Evolutionary conservation across 2,113 vertebrate species (phyloP), one percentile per base, ranked within the genome.

Genomic region (Rhinopomastus cyanomelas): DNA sequence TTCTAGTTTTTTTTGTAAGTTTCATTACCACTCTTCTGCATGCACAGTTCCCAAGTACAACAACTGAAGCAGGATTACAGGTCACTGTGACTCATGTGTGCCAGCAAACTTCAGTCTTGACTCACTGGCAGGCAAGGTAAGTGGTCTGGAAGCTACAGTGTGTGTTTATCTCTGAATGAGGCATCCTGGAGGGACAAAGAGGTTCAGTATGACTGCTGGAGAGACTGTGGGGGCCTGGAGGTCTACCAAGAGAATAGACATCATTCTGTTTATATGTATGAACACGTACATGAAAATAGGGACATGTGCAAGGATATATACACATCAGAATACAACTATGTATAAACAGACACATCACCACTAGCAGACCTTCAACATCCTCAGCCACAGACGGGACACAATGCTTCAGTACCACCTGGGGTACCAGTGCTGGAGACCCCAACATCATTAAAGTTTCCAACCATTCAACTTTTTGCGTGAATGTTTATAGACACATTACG

Each of bases 181-280:
- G 23, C 27, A 53, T 23, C 9, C 14, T 27, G 42, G 26, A 76
- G 21, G 12, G 21, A 69, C 26, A 26, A 49, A 12, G 26, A 71
- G 44, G 19, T 32, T n/a, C 52, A 72, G 36, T 23, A 37, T 26
- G 19, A 30, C 52, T 34, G 14, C 52, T 84, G 26, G 30, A 64
- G 20, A 69, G n/a, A 36, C 5, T 1, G 0, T 7, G 8, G 12
- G n/a, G 15, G 14, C 18, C 34, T 64, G 49, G 4, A 4, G 4
- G 12, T 14, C 26, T 64, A 44, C 30, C 1, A 2, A n/a, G 32
- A 62, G 39, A 60, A 32, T 9, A 12, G 6, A 4, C 0, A 11
- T 7, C n/a, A 16, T 11, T 29, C 16, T 22, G 27, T 37, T 16
- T 71, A 5, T 29, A 46, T 12, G 12, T 23, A 25, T 20, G 6